A percentile compares a stretch with the other conserved stretches of the same genome.
These are phyloP conservation scores for Aricia agestis DNA, from an alignment of 1,140 invertebrate genomes.

Conservation along the genomic window DNA sequence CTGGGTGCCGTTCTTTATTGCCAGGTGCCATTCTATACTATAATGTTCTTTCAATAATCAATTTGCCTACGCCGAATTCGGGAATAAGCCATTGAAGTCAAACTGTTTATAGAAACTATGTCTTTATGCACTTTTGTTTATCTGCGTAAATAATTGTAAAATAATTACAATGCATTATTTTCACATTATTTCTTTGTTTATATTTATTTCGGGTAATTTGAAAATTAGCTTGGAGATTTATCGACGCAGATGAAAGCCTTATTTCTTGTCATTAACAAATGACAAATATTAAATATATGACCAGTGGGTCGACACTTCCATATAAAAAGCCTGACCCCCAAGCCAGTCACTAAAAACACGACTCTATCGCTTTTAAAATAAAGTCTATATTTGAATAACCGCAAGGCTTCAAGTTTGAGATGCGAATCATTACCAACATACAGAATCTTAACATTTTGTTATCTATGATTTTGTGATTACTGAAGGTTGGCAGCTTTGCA, in stretches of 20 bases:
- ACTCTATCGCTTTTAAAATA: too few relatives aligned
- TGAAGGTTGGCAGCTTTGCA: too few relatives aligned
- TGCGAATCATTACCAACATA: too few relatives aligned
- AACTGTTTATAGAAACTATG: background rate
- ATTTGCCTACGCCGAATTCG: constrained; percentile 5
- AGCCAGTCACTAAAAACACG: too few relatives aligned
- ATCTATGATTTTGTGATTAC: too few relatives aligned
- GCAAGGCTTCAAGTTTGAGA: too few relatives aligned
- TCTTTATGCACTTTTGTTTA: too few relatives aligned
- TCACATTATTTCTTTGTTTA: background rate
- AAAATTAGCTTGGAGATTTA: background rate
- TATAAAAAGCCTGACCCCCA: too few relatives aligned
- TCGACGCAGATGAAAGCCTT: constrained; percentile 3
- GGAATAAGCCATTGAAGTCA: constrained; percentile 8
- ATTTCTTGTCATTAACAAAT: background rate
- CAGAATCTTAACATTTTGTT: too few relatives aligned
- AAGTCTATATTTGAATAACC: too few relatives aligned
- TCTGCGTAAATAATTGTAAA: background rate
- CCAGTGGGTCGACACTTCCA: too few relatives aligned
- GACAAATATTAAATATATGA: too few relatives aligned
- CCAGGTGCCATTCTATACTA: constrained; percentile 67
- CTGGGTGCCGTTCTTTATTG: constrained; percentile 67
- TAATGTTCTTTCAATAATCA: constrained; percentile 18
- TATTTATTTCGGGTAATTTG: background rate
- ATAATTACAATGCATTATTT: background rate